These are phyloP conservation scores for Leptonema lineaticorne DNA, from an alignment of 1,140 invertebrate species.

Conservation along the genomic window DNA sequence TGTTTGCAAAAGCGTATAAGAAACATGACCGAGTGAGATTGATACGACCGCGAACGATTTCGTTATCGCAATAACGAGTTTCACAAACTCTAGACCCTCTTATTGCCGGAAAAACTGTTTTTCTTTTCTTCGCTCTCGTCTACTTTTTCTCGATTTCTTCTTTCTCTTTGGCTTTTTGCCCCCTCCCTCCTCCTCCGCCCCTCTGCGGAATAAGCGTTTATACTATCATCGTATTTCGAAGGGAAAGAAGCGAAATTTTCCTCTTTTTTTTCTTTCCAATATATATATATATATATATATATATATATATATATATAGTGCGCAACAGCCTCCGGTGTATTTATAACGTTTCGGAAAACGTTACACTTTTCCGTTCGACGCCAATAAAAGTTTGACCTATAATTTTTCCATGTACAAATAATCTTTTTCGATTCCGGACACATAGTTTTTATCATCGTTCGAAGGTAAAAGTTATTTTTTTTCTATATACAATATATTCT, in stretches of 20 bases:
- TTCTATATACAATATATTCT: too few relatives aligned
- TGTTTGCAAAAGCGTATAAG: too few relatives aligned
- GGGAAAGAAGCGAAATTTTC: background rate
- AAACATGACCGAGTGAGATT: constrained; percentile 1
- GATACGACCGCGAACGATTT: background rate
- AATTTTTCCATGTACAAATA: background rate
- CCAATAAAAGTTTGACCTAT: background rate
- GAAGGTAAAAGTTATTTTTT: too few relatives aligned
- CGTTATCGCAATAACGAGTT: background rate
- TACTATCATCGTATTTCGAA: too few relatives aligned
- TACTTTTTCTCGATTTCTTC: background rate
- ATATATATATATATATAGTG: too few relatives aligned
- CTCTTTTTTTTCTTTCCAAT: too few relatives aligned
- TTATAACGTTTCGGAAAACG: background rate
- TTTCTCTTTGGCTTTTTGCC: too few relatives aligned
- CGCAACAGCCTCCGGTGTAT: background rate
- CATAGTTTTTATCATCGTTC: too few relatives aligned
- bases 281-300: too few relatives aligned
- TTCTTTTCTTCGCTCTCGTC: background rate
- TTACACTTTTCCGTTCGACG: background rate
- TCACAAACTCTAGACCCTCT: too few relatives aligned
- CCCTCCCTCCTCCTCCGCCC: too few relatives aligned
- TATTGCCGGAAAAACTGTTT: background rate
- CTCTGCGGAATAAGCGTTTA: too few relatives aligned
- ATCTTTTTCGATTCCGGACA: background rate